Conservation (phyloP, 2,888 invertebrate species). For the Andrena minutula region DNA sequence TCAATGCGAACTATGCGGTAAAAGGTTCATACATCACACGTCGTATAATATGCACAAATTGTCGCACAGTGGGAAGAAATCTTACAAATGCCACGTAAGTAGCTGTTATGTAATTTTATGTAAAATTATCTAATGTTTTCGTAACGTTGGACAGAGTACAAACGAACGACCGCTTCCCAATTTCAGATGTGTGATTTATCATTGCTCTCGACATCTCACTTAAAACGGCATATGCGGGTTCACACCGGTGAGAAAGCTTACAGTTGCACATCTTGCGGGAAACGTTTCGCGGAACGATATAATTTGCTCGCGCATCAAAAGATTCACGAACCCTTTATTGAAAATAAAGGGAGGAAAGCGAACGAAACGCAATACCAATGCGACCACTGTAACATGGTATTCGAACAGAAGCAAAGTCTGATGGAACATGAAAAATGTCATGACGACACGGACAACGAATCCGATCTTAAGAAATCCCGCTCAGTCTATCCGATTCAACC, state of each 20-base stretch:
- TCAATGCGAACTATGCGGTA: constrained; percentile 88
- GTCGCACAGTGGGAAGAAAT: constrained; percentile 86
- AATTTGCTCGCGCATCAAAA: constrained; percentile 82
- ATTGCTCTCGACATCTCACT: constrained; percentile 88
- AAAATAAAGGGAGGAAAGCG: constrained; percentile 64
- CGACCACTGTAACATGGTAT: constrained; percentile 64
- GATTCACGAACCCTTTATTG: constrained; percentile 77
- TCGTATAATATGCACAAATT: constrained; percentile 90
- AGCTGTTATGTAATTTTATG: background rate
- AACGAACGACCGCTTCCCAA: background rate
- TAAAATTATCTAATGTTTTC: background rate
- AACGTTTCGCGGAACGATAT: constrained; percentile 82
- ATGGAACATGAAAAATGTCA: constrained; percentile 68
- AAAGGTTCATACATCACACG: constrained; percentile 89
- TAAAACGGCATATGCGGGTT: constrained; percentile 85
- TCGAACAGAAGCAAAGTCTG: constrained; percentile 67
- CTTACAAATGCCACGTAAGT: constrained; percentile 78
- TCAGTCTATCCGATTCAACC: constrained; percentile 22
- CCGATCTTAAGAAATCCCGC: constrained; percentile 16
- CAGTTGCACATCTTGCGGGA: constrained; percentile 58
- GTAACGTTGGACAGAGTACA: background rate
- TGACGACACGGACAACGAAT: constrained; percentile 26
- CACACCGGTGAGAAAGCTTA: constrained; percentile 85
- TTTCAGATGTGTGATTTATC: constrained; percentile 86
- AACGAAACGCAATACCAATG: constrained; percentile 70